Conservation (phyloP, 2,797 vertebrate species). For the Linurgus olivaceus region DNA sequence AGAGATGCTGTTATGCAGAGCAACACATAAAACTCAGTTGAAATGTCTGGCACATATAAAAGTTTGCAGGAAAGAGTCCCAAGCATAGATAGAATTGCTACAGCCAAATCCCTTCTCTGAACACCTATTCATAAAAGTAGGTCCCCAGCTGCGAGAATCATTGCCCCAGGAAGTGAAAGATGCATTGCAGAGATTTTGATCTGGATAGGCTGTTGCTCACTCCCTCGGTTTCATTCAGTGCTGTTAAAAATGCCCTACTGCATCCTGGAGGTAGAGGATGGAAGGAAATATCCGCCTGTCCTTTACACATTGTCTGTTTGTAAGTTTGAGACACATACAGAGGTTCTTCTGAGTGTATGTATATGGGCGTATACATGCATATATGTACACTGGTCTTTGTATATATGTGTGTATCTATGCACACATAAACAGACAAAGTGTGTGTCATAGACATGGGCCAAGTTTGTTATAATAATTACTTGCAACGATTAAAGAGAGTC, state of each 20-base stretch:
- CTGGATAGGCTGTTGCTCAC: not conserved
- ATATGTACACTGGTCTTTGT: not conserved
- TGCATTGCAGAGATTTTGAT: not conserved
- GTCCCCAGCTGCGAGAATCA: not conserved
- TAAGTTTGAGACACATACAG: not conserved
- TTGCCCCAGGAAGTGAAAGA: constrained; percentile 28
- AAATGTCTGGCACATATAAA: not conserved
- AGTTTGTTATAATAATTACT: not conserved
- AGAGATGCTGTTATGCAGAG: not conserved
- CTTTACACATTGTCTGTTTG: not conserved
- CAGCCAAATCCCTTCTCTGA: not conserved
- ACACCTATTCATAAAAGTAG: constrained; percentile 31
- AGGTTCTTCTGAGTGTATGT: not conserved
- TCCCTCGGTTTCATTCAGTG: not conserved
- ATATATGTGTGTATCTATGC: not conserved
- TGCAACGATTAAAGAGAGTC: not conserved
- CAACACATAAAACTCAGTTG: not conserved
- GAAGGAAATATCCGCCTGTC: not conserved
- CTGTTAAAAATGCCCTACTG: not conserved
- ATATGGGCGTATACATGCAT: not conserved
- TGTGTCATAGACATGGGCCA: not conserved
- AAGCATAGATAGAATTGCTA: not conserved
- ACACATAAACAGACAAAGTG: not conserved
- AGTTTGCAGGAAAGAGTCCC: not conserved
- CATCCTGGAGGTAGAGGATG: not conserved